Conservation (phyloP, 2,113 vertebrate species). For the Urocitellus parryii region DNA sequence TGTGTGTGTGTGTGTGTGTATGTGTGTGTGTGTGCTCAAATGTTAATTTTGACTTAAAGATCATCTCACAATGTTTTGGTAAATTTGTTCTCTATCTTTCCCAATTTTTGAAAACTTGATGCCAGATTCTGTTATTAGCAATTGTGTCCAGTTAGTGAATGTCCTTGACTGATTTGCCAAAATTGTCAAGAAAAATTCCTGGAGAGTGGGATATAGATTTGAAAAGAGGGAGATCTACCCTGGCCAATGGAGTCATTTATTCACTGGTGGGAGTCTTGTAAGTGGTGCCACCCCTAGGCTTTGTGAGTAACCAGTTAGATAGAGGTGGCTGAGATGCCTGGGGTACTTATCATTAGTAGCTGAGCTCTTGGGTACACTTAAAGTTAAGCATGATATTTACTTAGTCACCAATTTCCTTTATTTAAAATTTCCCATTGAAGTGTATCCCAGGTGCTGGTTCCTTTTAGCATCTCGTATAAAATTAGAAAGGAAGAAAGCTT, state of each 20-base stretch:
- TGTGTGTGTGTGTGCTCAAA: not conserved
- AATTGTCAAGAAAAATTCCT: not conserved
- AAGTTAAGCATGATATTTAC: constrained; percentile 22
- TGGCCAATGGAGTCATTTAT: not conserved
- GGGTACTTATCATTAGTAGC: constrained; percentile 3
- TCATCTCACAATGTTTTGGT: not conserved
- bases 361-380: not conserved
- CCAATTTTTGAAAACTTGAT: not conserved
- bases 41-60: not conserved
- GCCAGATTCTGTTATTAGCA: not conserved
- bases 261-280: not conserved
- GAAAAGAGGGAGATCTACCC: not conserved
- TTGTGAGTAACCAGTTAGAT: not conserved
- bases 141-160: not conserved
- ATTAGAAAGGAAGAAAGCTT: not conserved
- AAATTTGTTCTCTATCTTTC: not conserved
- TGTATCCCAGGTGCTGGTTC: not conserved
- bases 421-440: not conserved
- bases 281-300: not conserved
- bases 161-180: not conserved
- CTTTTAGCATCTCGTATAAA: not conserved
- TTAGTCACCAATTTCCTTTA: not conserved
- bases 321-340: not conserved
- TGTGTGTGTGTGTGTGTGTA: not conserved
- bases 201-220: not conserved